A percentile compares a stretch with the other conserved stretches of the same genome.
phyloP scores from a whole-genome alignment of 2,888 invertebrate genomes.

The Lysandra bellargus region DNA sequence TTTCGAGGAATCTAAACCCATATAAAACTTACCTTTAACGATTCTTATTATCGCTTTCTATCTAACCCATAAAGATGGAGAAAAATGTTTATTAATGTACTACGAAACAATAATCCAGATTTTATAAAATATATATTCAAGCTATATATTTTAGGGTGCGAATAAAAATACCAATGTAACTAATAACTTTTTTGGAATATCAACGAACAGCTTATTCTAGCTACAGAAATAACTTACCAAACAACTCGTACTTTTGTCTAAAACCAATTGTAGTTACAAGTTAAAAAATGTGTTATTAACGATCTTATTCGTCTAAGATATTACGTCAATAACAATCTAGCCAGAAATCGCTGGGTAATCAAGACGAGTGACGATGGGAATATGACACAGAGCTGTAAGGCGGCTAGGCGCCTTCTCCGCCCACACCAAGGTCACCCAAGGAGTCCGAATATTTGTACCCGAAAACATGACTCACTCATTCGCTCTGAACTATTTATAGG shows the following conservation, averaged over 20 bases:
- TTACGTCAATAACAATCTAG: not conserved
- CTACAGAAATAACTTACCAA: too few relatives aligned
- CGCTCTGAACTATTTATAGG: constrained; percentile 13
- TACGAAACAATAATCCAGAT: too few relatives aligned
- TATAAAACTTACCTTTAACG: not conserved
- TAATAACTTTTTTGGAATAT: too few relatives aligned
- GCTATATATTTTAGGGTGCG: too few relatives aligned
- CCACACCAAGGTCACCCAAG: constrained; percentile 63
- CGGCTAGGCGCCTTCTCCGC: constrained; percentile 50
- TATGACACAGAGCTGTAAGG: constrained; percentile 1
- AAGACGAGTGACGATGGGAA: not conserved
- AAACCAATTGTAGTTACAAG: too few relatives aligned
- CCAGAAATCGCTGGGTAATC: not conserved
- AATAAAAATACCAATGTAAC: too few relatives aligned
- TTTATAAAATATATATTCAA: too few relatives aligned
- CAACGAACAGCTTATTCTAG: too few relatives aligned
- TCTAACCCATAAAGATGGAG: too few relatives aligned
- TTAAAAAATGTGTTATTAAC: not conserved
- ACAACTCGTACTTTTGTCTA: too few relatives aligned
- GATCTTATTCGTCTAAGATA: not conserved
- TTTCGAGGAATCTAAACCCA: not conserved
- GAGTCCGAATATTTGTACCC: constrained; percentile 46
- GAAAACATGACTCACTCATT: constrained; percentile 34
- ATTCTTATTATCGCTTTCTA: not conserved
- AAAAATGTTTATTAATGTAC: too few relatives aligned